phyloP scores from a whole-genome alignment of 1,140 invertebrate genomes.

The Drosophila grimshawi region DNA sequence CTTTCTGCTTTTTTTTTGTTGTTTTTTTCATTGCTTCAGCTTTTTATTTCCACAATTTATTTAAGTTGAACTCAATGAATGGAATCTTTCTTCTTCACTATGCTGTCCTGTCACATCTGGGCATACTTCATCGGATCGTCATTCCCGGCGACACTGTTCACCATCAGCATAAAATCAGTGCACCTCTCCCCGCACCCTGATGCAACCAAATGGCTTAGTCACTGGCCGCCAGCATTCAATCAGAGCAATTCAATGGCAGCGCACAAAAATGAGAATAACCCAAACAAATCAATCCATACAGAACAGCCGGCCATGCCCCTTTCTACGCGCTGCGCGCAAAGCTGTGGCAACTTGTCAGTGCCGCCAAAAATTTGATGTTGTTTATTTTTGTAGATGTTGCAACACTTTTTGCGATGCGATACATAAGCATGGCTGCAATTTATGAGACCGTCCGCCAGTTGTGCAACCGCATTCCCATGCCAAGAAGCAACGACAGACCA shows the following conservation, averaged over 20 bases:
- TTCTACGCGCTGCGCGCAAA: conserved; percentile 1
- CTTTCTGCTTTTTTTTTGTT: no score
- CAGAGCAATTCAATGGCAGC: conserved; percentile 50
- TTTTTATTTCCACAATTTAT: not conserved
- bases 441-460: conserved; percentile 62
- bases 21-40: not conserved
- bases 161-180: conserved; percentile 27
- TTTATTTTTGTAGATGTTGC: conserved; percentile 12
- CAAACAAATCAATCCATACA: conserved; percentile 31
- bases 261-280: conserved; percentile 40
- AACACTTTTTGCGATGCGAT: conserved; percentile 40
- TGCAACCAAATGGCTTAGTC: conserved; percentile 8
- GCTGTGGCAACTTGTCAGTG: conserved; percentile 50
- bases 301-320: not conserved
- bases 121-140: conserved; percentile 7
- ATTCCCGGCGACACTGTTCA: conserved; percentile 1
- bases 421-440: conserved; percentile 66
- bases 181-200: not conserved
- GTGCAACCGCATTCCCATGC: conserved; percentile 53
- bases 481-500: conserved; percentile 37
- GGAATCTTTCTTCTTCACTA: not conserved
- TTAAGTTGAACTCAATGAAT: not conserved
- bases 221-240: conserved; percentile 42
- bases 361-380: conserved; percentile 26
- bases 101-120: not conserved